Conservation (phyloP, 2,797 vertebrate genomes). For the Schizothorax lantsangensis region DNA sequence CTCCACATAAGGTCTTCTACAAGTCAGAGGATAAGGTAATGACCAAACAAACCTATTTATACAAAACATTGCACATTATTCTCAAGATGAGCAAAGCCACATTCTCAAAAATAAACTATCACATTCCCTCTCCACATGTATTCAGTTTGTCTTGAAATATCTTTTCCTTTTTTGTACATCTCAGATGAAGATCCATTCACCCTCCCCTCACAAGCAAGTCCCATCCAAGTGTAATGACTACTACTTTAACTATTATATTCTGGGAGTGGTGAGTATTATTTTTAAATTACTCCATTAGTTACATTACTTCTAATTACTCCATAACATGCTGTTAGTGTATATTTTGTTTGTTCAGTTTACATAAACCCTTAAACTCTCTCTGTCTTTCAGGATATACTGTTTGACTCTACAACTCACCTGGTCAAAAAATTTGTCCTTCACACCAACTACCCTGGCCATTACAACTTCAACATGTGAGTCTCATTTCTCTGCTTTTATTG, state of each 20-base stretch:
- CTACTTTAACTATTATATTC: conserved; percentile 99
- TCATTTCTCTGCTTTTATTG: not conserved
- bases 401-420: conserved; percentile 95
- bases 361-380: not conserved
- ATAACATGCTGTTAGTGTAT: not conserved
- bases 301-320: no score
- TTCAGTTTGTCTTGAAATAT: not conserved
- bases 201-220: conserved; percentile 98
- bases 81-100: conserved; percentile 1
- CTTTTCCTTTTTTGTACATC: conserved; percentile 14
- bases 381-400: conserved; percentile 90
- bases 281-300: not conserved
- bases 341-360: not conserved
- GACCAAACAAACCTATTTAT: not conserved
- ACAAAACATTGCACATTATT: not conserved
- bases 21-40: conserved; percentile 98
- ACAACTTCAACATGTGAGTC: conserved; percentile 99
- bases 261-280: conserved; percentile 91
- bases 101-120: not conserved
- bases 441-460: conserved; percentile 98
- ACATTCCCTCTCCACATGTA: not conserved
- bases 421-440: conserved; percentile 99
- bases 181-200: conserved; percentile 99
- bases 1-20: conserved; percentile 98
- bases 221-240: conserved; percentile 99